A percentile compares a stretch with the other conserved stretches of the same genome.
These are phyloP conservation scores for Cosmopolites sordidus DNA, from an alignment of 2,888 invertebrate genomes.

Conservation along the genomic window DNA sequence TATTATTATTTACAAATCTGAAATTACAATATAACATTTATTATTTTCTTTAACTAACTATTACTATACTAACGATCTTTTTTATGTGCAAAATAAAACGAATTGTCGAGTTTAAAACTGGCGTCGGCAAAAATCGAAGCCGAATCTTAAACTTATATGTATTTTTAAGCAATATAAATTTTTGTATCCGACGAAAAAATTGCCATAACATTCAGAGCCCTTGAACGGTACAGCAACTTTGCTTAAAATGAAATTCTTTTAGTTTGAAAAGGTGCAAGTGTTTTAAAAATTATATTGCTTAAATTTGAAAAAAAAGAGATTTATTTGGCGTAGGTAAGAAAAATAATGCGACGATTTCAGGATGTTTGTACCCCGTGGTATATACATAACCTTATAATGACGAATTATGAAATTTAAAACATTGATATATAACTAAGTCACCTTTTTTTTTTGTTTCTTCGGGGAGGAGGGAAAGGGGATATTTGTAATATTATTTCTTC, in stretches of 20 bases:
- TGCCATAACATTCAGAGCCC: constrained; percentile 9
- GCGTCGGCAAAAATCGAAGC: not conserved
- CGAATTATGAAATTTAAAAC: not conserved
- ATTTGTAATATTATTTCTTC: not conserved
- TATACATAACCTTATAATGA: not conserved
- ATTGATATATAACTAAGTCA: too few species aligned
- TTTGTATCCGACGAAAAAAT: constrained; percentile 1
- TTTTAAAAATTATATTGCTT: constrained; percentile 10
- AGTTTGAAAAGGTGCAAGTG: too few species aligned
- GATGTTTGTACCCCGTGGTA: not conserved
- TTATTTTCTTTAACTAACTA: constrained; percentile 11
- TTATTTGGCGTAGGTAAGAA: not conserved
- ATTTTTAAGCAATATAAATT: constrained; percentile 6
- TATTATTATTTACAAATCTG: constrained; percentile 28
- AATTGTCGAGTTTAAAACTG: constrained; percentile 6
- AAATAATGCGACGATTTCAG: not conserved
- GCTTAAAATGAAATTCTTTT: too few species aligned
- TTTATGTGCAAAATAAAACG: constrained; percentile 19
- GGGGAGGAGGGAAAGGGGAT: too few species aligned
- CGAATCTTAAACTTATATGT: constrained; percentile 3
- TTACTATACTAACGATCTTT: constrained; percentile 15
- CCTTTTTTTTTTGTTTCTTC: not conserved
- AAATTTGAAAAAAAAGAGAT: not conserved
- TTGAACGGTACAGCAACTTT: constrained; percentile 1
- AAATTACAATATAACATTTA: constrained; percentile 28